Evolutionary conservation across 2,113 vertebrate genomes (phyloP).

Genomic region (Pholis gunnellus): DNA sequence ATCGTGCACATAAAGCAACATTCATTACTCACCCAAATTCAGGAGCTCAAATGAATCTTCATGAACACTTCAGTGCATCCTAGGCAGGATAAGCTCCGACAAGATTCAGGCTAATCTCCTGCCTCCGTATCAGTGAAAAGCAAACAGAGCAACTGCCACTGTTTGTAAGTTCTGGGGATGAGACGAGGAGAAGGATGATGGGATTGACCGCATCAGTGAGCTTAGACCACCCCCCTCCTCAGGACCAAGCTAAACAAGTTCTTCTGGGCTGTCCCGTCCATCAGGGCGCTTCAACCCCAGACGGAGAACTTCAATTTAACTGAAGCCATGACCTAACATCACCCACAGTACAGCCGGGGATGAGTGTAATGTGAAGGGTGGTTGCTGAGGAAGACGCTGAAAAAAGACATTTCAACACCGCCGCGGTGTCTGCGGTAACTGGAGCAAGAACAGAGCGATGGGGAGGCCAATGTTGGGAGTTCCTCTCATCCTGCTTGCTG

Average conservation of each 20-base stretch:
- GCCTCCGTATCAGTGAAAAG: slow-evolving; percentile 30
- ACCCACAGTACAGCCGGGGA: not conserved
- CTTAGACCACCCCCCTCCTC: slow-evolving; percentile 45
- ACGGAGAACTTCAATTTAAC: slow-evolving; percentile 10
- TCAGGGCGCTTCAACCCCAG: slow-evolving; percentile 12
- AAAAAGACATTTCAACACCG: not conserved
- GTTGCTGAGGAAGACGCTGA: slow-evolving; percentile 8
- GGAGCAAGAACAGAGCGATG: slow-evolving; percentile 49
- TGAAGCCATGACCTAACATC: not conserved
- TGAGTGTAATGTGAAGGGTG: slow-evolving; percentile 8
- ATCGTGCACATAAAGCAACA: slow-evolving; percentile 5
- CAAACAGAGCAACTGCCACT: slow-evolving; percentile 38
- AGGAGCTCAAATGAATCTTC: not conserved
- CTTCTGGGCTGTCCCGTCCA: slow-evolving; percentile 4
- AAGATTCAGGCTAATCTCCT: slow-evolving; percentile 39
- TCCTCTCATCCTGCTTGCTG: slow-evolving; percentile 52
- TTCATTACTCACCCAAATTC: slow-evolving; percentile 59
- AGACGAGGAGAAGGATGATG: slow-evolving; percentile 32
- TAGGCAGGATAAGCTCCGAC: not conserved
- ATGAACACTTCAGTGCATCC: slow-evolving; percentile 10
- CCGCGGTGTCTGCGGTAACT: slow-evolving; percentile 1
- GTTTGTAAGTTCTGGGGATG: slow-evolving; percentile 18
- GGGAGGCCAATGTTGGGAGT: not conserved
- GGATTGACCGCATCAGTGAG: slow-evolving; percentile 8
- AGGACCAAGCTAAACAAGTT: slow-evolving; percentile 50